These are phyloP conservation scores for Hedychridium roseum DNA, from an alignment of 2,888 invertebrate species.

Conservation along the genomic window DNA sequence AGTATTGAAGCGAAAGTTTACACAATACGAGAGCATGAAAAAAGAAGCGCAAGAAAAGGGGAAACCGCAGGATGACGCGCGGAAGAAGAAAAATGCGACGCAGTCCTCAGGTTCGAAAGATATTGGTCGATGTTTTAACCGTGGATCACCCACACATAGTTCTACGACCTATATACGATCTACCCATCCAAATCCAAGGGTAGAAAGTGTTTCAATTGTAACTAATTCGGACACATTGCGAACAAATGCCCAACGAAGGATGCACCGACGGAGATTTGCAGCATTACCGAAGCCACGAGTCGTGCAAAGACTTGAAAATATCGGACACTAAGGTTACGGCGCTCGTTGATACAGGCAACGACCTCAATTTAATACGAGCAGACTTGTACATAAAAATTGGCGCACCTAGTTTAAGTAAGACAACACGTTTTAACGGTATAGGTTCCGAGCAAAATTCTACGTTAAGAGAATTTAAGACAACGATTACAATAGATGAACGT, in stretches of 20 bases:
- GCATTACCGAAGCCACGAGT: neutral
- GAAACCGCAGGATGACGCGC: too few relatives aligned
- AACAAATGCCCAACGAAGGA: neutral
- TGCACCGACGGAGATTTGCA: neutral
- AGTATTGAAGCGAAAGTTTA: too few relatives aligned
- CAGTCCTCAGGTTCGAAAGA: neutral
- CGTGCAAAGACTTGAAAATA: neutral
- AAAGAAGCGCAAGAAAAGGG: too few relatives aligned
- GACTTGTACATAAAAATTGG: neutral
- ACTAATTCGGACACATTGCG: neutral
- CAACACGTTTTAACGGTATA: conserved; percentile 22
- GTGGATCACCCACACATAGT: neutral
- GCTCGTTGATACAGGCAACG: conserved; percentile 10
- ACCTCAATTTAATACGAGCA: conserved; percentile 5
- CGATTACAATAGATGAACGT: conserved; percentile 16
- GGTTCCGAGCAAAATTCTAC: conserved; percentile 15
- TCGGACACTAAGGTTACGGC: neutral
- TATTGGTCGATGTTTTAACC: neutral
- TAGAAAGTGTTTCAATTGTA: neutral
- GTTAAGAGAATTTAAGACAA: conserved; percentile 2
- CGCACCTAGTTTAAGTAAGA: conserved; percentile 4
- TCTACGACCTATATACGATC: neutral
- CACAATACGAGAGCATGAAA: too few relatives aligned
- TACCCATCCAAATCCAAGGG: neutral
- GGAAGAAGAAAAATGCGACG: too few relatives aligned